These are phyloP conservation scores for Erannis defoliaria DNA, from an alignment of 2,888 invertebrate species.

Conservation along the genomic window DNA sequence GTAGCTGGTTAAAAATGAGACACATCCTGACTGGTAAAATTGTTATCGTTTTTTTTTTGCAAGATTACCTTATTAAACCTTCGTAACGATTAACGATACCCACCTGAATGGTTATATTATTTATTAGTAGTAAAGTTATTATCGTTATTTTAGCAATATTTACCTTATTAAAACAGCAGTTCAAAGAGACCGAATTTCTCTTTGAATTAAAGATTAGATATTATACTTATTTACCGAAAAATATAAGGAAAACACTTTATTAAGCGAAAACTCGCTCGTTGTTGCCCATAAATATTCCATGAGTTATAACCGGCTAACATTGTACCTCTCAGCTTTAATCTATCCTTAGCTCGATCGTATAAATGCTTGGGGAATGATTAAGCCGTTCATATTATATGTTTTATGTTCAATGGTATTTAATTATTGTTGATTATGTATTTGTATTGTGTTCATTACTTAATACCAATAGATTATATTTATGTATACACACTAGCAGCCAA, in stretches of 20 bases:
- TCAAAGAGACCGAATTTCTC: slow-evolving; percentile 14
- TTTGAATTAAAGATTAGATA: slow-evolving; percentile 24
- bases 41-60: too few species aligned
- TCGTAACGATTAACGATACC: too few species aligned
- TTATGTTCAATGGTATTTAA: background rate
- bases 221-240: slow-evolving; percentile 22
- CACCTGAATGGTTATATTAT: too few species aligned
- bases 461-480: too few species aligned
- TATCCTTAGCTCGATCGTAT: slow-evolving; percentile 18
- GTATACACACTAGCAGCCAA: too few species aligned
- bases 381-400: slow-evolving; percentile 3
- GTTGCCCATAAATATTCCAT: slow-evolving; percentile 30
- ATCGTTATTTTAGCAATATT: too few species aligned
- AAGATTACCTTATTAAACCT: too few species aligned
- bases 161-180: background rate
- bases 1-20: too few species aligned
- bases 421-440: background rate
- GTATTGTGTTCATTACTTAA: background rate
- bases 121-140: too few species aligned
- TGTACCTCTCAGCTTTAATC: slow-evolving; percentile 25
- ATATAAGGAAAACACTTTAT: slow-evolving; percentile 31
- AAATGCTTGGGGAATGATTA: slow-evolving; percentile 15
- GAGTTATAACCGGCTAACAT: slow-evolving; percentile 33
- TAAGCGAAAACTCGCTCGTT: slow-evolving; percentile 18
- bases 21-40: too few species aligned